phyloP scores from a whole-genome alignment of 2,113 vertebrate species.

The Sebastes schlegelii region DNA sequence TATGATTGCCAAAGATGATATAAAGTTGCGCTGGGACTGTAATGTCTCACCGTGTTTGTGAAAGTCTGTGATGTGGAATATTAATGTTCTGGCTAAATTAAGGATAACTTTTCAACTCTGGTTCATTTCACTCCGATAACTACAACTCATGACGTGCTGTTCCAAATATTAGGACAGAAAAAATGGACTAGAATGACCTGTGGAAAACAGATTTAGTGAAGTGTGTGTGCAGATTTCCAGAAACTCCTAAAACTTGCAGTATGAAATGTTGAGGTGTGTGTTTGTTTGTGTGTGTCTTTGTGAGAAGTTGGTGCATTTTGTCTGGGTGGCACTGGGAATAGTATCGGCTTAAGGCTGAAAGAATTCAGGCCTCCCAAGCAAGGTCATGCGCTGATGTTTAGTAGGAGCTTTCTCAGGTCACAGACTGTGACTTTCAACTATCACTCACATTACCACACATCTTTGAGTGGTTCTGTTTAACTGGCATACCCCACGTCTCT shows the following conservation, averaged over 20 bases:
- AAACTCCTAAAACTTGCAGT: slow-evolving; percentile 42
- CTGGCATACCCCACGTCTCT: slow-evolving; percentile 70
- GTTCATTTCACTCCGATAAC: slow-evolving; percentile 34
- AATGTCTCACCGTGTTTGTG: slow-evolving; percentile 56
- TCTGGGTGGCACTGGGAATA: slow-evolving; percentile 76
- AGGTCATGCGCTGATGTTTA: slow-evolving; percentile 85
- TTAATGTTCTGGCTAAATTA: slow-evolving; percentile 29
- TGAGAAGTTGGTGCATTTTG: slow-evolving; percentile 52
- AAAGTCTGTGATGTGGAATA: slow-evolving; percentile 60
- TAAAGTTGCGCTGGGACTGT: slow-evolving; percentile 28
- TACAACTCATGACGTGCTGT: slow-evolving; percentile 26
- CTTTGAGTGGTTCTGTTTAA: slow-evolving; percentile 64
- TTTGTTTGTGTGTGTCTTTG: slow-evolving; percentile 44
- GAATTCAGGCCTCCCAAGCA: slow-evolving; percentile 80
- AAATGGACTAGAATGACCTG: slow-evolving; percentile 37
- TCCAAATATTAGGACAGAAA: slow-evolving; percentile 33
- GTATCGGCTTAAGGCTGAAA: slow-evolving; percentile 78
- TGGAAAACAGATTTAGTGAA: slow-evolving; percentile 43
- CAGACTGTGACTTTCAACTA: slow-evolving; percentile 76
- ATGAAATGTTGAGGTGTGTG: slow-evolving; percentile 38
- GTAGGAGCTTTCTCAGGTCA: slow-evolving; percentile 80
- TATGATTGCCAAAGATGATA: slow-evolving; percentile 55
- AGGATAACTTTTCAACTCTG: slow-evolving; percentile 45
- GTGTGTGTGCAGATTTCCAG: slow-evolving; percentile 43
- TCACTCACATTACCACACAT: slow-evolving; percentile 77